Evolutionary conservation across 2,113 vertebrate genomes (phyloP).

Genomic region (Aplodontia rufa): DNA sequence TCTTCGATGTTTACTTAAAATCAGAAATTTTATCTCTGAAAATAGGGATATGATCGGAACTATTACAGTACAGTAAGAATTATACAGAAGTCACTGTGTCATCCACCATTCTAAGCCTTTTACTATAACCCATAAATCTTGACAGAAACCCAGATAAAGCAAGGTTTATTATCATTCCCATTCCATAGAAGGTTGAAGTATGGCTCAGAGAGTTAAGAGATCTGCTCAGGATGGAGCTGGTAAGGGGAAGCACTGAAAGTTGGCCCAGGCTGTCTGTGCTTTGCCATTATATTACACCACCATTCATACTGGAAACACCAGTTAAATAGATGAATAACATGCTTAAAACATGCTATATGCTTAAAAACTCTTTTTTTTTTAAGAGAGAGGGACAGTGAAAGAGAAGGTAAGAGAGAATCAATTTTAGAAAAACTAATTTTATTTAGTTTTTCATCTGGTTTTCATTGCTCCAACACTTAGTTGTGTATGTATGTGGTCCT

Average conservation of each 20-base stretch:
- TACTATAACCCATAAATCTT: not conserved
- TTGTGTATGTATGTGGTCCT: too few species aligned
- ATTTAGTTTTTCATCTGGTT: too few species aligned
- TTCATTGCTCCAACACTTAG: too few species aligned
- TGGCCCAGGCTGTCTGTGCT: not conserved
- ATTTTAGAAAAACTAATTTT: too few species aligned
- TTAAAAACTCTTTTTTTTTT: not conserved
- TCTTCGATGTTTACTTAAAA: conserved; percentile 30
- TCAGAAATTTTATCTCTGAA: not conserved
- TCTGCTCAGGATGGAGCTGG: not conserved
- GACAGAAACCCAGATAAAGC: not conserved
- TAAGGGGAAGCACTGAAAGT: not conserved
- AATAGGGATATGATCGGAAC: not conserved
- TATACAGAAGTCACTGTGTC: not conserved
- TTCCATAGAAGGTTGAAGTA: not conserved
- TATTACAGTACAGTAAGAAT: not conserved
- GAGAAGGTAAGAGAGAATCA: too few species aligned
- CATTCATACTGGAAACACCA: not conserved
- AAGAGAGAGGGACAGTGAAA: too few species aligned
- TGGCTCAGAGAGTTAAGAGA: not conserved
- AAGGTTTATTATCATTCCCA: not conserved
- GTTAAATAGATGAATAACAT: not conserved
- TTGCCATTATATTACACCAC: too few species aligned
- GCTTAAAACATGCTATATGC: not conserved
- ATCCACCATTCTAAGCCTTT: not conserved